Percentiles rank a stretch among this genome's conserved stretches.
Evolutionary conservation across 1,140 invertebrate genomes (phyloP).

Genomic region (Acromyrmex echinatior): DNA sequence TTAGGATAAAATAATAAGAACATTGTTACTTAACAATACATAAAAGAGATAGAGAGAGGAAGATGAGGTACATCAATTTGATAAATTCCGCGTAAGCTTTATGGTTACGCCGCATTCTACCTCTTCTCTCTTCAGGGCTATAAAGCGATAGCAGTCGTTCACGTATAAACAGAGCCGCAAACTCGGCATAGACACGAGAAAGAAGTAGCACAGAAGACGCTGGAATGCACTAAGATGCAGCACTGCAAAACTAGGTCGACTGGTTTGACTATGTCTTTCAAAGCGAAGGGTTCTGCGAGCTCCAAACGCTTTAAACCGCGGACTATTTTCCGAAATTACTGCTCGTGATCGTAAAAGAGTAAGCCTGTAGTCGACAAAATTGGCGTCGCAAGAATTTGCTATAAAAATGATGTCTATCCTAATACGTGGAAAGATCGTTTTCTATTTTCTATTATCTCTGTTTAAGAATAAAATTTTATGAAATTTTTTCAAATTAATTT

Average conservation of each 20-base stretch:
- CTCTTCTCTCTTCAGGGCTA: conserved; percentile 4
- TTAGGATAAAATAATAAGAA: background rate
- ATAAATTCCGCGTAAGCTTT: conserved; percentile 10
- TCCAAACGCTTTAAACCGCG: conserved; percentile 1
- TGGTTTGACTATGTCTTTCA: background rate
- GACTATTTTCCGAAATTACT: conserved; percentile 36
- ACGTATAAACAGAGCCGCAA: background rate
- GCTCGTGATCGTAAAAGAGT: conserved; percentile 12
- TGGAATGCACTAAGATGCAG: conserved; percentile 41
- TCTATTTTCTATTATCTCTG: background rate
- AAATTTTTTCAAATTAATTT: background rate
- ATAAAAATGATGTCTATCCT: background rate
- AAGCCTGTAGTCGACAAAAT: background rate
- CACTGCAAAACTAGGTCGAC: conserved; percentile 55
- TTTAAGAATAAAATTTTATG: background rate
- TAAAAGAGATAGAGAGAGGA: background rate
- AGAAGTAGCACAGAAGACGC: conserved; percentile 21
- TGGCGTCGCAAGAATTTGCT: background rate
- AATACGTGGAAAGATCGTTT: background rate
- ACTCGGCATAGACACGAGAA: conserved; percentile 16
- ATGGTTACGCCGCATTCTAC: background rate
- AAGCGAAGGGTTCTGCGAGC: conserved; percentile 17
- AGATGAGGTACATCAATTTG: background rate
- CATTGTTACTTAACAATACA: background rate
- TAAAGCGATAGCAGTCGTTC: conserved; percentile 28